Evolutionary conservation across 2,888 invertebrate species (phyloP).

Genomic region (Acronicta psi): DNA sequence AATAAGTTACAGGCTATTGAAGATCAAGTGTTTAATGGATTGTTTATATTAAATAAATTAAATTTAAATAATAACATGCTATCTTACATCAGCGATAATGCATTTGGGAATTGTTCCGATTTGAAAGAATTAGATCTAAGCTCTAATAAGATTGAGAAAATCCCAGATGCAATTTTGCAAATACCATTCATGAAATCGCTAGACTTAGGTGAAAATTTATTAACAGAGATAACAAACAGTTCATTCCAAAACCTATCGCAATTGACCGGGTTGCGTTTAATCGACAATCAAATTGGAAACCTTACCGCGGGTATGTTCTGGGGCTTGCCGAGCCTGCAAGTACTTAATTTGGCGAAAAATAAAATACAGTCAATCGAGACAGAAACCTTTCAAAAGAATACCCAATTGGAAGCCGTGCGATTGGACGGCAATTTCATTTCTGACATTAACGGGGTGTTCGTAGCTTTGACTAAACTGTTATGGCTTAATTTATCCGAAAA

Average conservation of each 20-base stretch:
- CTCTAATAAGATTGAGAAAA: constrained; percentile 94
- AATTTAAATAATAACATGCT: constrained; percentile 95
- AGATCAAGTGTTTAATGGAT: constrained; percentile 94
- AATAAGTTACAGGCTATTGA: constrained; percentile 95
- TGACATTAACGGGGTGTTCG: constrained; percentile 96
- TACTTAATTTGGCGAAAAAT: constrained; percentile 96
- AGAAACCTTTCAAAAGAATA: constrained; percentile 95
- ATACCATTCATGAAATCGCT: constrained; percentile 95
- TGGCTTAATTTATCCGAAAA: constrained; percentile 97
- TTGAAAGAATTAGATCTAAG: constrained; percentile 96
- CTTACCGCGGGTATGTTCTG: constrained; percentile 96
- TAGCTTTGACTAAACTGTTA: constrained; percentile 93
- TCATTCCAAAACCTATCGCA: constrained; percentile 95
- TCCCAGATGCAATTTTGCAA: constrained; percentile 95
- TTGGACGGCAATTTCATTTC: constrained; percentile 96
- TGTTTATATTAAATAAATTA: constrained; percentile 94
- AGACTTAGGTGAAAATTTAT: constrained; percentile 97
- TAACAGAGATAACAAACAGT: constrained; percentile 94
- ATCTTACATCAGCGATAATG: constrained; percentile 92
- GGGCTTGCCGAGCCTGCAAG: constrained; percentile 94
- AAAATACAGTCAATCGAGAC: constrained; percentile 95
- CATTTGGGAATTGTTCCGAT: constrained; percentile 96
- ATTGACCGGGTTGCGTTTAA: constrained; percentile 95
- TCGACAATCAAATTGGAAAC: constrained; percentile 96
- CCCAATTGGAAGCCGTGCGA: constrained; percentile 95